Conservation (phyloP, 2,113 vertebrate genomes). For the Bos indicus region DNA sequence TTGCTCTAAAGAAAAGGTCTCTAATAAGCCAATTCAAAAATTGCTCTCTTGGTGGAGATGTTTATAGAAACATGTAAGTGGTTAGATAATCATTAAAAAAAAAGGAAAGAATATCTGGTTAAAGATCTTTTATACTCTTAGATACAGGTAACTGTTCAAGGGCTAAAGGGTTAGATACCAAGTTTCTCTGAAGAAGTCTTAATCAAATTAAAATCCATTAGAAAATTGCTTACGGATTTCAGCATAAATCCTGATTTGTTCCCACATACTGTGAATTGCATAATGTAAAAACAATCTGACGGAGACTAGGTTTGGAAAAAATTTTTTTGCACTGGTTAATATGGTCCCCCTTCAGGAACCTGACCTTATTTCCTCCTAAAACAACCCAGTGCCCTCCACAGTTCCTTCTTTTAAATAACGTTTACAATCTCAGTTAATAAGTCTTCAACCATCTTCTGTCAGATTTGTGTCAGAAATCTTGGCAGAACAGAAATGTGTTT, state of each 20-base stretch:
- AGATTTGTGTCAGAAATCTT: conserved; percentile 1
- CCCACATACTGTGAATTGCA: not conserved
- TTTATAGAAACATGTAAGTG: conserved; percentile 21
- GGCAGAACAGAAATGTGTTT: not conserved
- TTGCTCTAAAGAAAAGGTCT: not conserved
- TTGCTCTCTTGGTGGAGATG: not conserved
- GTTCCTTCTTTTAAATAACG: not conserved
- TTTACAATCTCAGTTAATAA: not conserved
- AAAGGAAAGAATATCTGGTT: not conserved
- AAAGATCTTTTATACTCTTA: not conserved
- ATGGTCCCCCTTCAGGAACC: not conserved
- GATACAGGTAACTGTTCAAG: not conserved
- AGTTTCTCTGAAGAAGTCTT: not conserved
- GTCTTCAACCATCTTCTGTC: not conserved
- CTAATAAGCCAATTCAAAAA: not conserved
- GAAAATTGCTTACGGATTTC: not conserved
- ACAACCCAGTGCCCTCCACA: not conserved
- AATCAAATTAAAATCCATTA: conserved; percentile 7
- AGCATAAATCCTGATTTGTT: not conserved
- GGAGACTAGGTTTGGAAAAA: not conserved
- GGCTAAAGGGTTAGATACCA: not conserved
- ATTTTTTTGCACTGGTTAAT: not conserved
- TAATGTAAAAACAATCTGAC: not conserved
- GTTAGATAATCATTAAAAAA: not conserved
- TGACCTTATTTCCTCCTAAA: not conserved